A percentile compares a stretch with the other conserved stretches of the same genome.
Evolutionary conservation across 1,140 invertebrate genomes (phyloP).

Genomic region (Leucophenga varia): DNA sequence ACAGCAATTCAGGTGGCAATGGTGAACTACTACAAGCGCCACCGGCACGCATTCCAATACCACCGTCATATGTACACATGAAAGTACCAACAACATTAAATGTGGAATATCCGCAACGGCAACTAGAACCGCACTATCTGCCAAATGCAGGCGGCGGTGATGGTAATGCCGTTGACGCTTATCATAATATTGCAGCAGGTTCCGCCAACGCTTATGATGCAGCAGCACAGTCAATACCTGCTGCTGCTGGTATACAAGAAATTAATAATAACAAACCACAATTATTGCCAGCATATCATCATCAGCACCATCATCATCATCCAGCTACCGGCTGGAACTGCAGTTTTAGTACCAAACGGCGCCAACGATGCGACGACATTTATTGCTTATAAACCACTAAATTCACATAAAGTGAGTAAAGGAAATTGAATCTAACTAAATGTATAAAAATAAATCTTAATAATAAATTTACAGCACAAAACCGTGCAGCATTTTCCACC

Average conservation of each 20-base stretch:
- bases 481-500: slow-evolving; percentile 52
- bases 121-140: slow-evolving; percentile 32
- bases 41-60: slow-evolving; percentile 33
- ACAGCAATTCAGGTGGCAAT: too few relatives aligned
- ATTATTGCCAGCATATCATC: slow-evolving; percentile 6
- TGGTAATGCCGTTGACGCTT: too few relatives aligned
- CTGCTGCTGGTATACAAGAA: slow-evolving; percentile 5
- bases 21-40: slow-evolving; percentile 21
- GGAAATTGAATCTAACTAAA: neutral
- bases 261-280: slow-evolving; percentile 15
- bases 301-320: neutral
- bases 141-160: slow-evolving; percentile 36
- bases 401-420: too few relatives aligned
- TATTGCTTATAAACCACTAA: slow-evolving; percentile 48
- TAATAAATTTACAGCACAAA: slow-evolving; percentile 49
- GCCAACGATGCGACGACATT: slow-evolving; percentile 27
- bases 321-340: slow-evolving; percentile 23
- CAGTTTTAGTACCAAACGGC: slow-evolving; percentile 23
- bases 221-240: slow-evolving; percentile 6
- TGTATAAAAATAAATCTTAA: slow-evolving; percentile 30
- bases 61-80: slow-evolving; percentile 43
- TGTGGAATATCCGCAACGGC: neutral
- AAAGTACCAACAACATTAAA: slow-evolving; percentile 15
- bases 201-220: too few relatives aligned
- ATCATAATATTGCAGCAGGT: slow-evolving; percentile 30